phyloP scores from a whole-genome alignment of 2,797 vertebrate species.

The Melopsittacus undulatus region DNA sequence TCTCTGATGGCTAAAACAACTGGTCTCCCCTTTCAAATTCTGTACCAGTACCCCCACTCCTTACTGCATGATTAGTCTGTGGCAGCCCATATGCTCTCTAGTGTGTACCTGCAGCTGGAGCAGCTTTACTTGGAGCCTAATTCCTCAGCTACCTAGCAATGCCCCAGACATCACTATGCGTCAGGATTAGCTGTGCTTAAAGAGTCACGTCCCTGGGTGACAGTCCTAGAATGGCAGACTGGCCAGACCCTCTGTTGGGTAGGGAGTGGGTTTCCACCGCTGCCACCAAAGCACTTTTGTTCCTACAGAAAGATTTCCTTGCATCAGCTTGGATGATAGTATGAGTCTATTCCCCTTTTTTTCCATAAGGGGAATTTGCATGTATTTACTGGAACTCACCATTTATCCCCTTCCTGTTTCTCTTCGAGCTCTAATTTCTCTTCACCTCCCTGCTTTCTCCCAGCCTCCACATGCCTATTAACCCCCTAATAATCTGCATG shows the following conservation, averaged over 20 bases:
- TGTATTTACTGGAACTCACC: background rate
- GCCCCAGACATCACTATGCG: background rate
- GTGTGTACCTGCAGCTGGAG: background rate
- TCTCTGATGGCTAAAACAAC: background rate
- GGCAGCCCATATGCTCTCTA: background rate
- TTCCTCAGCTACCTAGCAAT: background rate
- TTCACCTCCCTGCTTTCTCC: background rate
- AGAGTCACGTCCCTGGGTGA: background rate
- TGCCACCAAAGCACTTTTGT: background rate
- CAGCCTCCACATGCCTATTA: background rate
- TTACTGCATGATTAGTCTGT: accelerated
- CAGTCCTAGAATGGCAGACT: background rate
- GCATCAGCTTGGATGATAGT: background rate
- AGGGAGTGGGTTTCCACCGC: background rate
- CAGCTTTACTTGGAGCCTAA: conserved; percentile 13
- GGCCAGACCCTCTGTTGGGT: background rate
- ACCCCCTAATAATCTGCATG: background rate
- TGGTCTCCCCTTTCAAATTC: background rate
- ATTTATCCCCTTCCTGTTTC: background rate
- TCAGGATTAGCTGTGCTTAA: conserved; percentile 17
- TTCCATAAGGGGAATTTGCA: background rate
- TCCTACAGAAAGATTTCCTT: background rate
- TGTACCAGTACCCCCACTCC: background rate
- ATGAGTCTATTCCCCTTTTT: background rate
- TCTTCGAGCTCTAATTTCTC: background rate